Evolutionary conservation across 2,113 vertebrate species (phyloP), one percentile per base, ranked within the genome.

Genomic region (Aegithalos caudatus): DNA sequence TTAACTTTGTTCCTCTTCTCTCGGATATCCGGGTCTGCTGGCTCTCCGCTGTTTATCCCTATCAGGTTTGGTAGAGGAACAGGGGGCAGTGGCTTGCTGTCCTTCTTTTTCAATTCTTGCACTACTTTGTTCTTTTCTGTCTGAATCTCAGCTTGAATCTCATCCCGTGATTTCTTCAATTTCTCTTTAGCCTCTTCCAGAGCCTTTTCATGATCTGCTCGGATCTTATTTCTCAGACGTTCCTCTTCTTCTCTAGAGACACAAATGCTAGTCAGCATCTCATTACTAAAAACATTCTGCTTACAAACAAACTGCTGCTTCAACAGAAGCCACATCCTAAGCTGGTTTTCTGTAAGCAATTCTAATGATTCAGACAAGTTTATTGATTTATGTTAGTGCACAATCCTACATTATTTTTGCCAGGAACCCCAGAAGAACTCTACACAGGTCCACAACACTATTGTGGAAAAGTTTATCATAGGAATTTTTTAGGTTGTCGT

Each of bases 161-260:
- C 99, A 93, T 99, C 99, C 42, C 98, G 99, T 8, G 99, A 99
- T 97, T 99, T 99, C 81, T 98, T 98, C 93, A 99, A 98, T 97
- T 99, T 99, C 98, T 99, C 99, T 96, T 99, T 99, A 38, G 99
- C 99, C 97, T 99, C 99, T 97, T 99, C 99, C 95, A 99, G 97
- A 18, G 99, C 99, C 70, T 99, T 98, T 97, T 99, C 99, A 10
- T 99, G 99, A 97, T 99, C 99, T 35, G 99, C 99, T 67, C 99
- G 98, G 94, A 99, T 99, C 98, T 99, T 99, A 96, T 99, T 98
- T 97, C 99, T 98, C 97, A 99, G 98, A 90, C 98, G 99, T 97
- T 99, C 99, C 97, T 99, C 99, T 96, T 99, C 99, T 98, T 99
- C 99, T 97, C 99, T 99, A 92, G 72, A 95, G 88, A 94, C 62